phyloP scores from a whole-genome alignment of 1,140 invertebrate species.

The Drosophila pachea region DNA sequence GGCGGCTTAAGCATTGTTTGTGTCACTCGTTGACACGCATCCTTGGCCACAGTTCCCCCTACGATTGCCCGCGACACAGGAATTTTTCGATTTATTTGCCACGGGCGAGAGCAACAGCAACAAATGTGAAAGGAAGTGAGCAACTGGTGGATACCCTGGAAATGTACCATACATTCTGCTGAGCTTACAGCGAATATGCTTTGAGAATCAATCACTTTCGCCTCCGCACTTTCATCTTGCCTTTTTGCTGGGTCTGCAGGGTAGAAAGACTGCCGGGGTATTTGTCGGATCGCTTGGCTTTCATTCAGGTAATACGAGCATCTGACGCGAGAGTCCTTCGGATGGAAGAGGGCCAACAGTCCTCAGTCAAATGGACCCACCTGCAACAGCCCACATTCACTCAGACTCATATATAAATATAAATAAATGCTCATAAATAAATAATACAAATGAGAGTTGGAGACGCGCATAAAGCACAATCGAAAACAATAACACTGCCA shows the following conservation, averaged over 20 bases:
- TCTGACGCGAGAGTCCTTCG: background rate
- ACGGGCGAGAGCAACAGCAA: constrained; percentile 18
- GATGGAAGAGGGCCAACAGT: constrained; percentile 15
- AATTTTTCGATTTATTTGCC: constrained; percentile 70
- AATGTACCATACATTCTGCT: background rate
- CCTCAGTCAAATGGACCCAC: constrained; percentile 13
- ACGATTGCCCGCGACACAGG: constrained; percentile 23
- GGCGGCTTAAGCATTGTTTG: constrained; percentile 50
- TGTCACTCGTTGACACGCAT: constrained; percentile 54
- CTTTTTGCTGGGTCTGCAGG: background rate
- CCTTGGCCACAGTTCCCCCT: constrained; percentile 6
- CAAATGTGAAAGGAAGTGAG: background rate
- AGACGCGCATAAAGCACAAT: constrained; percentile 42
- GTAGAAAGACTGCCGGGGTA: background rate
- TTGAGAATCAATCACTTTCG: background rate
- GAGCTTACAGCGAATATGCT: background rate
- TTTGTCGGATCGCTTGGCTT: background rate
- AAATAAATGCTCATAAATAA: constrained; percentile 67
- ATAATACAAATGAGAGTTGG: constrained; percentile 44
- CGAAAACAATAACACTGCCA: constrained; percentile 53
- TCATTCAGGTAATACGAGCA: constrained; percentile 18
- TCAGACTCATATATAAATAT: constrained; percentile 43
- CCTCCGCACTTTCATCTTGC: background rate
- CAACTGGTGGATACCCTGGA: background rate
- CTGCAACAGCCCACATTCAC: constrained; percentile 12